Evolutionary conservation across 2,797 vertebrate genomes (phyloP).

Genomic region (Semaprochilodus insignis): DNA sequence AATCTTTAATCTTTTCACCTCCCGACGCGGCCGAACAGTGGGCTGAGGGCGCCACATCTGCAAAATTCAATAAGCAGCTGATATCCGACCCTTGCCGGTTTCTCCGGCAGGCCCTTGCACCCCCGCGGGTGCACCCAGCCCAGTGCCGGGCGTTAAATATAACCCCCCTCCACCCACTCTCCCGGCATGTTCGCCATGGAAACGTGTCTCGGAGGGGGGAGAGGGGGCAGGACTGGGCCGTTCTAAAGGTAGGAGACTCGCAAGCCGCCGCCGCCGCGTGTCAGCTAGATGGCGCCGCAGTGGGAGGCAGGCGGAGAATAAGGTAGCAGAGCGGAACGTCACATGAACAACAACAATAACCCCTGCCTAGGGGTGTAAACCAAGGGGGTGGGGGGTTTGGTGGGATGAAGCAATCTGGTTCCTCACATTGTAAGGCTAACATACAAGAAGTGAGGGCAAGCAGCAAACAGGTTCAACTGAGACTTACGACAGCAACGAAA

Average conservation of each 20-base stretch:
- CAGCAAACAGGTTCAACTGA: not conserved
- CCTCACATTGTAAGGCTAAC: not conserved
- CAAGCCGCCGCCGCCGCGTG: conserved; percentile 32
- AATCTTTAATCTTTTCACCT: conserved; percentile 67
- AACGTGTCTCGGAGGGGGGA: conserved; percentile 64
- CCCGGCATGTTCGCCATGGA: conserved; percentile 67
- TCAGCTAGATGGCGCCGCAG: conserved; percentile 39
- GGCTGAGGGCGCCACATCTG: conserved; percentile 41
- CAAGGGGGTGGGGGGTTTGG: not conserved
- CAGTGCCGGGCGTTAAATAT: conserved; percentile 9
- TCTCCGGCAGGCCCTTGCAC: conserved; percentile 31
- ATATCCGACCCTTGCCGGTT: conserved; percentile 52
- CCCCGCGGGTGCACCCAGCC: conserved; percentile 22
- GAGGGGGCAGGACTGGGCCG: conserved; percentile 37
- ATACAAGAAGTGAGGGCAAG: not conserved
- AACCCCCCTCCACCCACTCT: conserved; percentile 26
- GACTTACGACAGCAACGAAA: not conserved
- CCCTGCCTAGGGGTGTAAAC: not conserved
- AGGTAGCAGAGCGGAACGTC: conserved; percentile 44
- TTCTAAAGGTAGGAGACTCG: conserved; percentile 42
- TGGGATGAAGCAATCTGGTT: not conserved
- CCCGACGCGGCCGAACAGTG: conserved; percentile 40
- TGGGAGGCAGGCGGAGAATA: conserved; percentile 17
- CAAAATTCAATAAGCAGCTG: conserved; percentile 62
- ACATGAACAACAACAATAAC: conserved; percentile 26